These are phyloP conservation scores for Physocephala rufipes DNA, from an alignment of 2,888 invertebrate species.

Conservation along the genomic window DNA sequence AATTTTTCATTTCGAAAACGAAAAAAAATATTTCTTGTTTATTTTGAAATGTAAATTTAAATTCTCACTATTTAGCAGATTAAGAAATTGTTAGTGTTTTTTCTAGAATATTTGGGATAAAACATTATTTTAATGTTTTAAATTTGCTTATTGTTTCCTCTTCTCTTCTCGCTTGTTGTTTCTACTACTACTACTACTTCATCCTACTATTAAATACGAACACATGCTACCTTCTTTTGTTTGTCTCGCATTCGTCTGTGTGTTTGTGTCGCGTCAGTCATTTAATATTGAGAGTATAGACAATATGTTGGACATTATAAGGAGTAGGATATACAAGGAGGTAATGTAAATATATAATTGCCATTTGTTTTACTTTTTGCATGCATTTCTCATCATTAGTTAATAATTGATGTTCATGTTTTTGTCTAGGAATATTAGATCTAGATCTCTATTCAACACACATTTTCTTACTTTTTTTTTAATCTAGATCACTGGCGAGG, in stretches of 20 bases:
- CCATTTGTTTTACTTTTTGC: constrained; percentile 14
- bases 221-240: constrained; percentile 43
- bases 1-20: too few species aligned
- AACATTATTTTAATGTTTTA: constrained; percentile 24
- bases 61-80: neutral
- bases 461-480: constrained; percentile 17
- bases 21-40: too few species aligned
- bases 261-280: constrained; percentile 44
- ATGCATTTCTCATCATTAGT: constrained; percentile 11
- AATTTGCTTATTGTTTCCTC: constrained; percentile 30
- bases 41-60: neutral
- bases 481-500: constrained; percentile 51
- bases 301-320: constrained; percentile 52
- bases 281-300: constrained; percentile 51
- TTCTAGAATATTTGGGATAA: constrained; percentile 30
- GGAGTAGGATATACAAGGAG: constrained; percentile 53
- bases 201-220: constrained; percentile 29
- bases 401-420: constrained; percentile 9
- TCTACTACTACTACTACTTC: constrained; percentile 25
- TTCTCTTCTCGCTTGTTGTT: constrained; percentile 39
- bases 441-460: neutral
- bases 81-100: constrained; percentile 19
- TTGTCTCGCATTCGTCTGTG: constrained; percentile 32
- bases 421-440: neutral
- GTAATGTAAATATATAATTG: constrained; percentile 47